These are phyloP conservation scores for Yponomeuta sedellus DNA, from an alignment of 2,888 invertebrate species.

Conservation along the genomic window DNA sequence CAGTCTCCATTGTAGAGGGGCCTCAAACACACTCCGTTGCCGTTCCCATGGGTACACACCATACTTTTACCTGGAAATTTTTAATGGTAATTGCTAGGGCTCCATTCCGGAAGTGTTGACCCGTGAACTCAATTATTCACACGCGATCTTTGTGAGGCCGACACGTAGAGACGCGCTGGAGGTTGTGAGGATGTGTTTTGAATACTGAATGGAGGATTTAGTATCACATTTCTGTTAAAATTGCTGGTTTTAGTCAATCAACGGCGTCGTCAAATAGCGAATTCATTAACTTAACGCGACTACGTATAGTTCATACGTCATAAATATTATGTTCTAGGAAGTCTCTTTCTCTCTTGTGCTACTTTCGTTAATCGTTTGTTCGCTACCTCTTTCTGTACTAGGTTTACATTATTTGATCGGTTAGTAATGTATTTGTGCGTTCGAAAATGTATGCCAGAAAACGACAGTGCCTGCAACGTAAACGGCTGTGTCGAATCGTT, in stretches of 20 bases:
- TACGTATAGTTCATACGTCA: slow-evolving; percentile 25
- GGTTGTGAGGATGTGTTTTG: slow-evolving; percentile 20
- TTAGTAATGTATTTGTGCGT: neutral
- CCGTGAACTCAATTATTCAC: slow-evolving; percentile 27
- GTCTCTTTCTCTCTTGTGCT: slow-evolving; percentile 3
- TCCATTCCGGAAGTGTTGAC: slow-evolving; percentile 40
- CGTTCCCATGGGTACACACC: slow-evolving; percentile 48
- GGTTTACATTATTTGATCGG: neutral
- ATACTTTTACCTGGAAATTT: slow-evolving; percentile 44
- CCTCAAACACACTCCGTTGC: slow-evolving; percentile 32
- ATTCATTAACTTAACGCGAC: slow-evolving; percentile 38
- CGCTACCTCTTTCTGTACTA: neutral
- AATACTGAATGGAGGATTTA: slow-evolving; percentile 34
- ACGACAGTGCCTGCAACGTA: neutral
- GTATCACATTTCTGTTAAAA: slow-evolving; percentile 48
- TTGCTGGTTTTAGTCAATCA: slow-evolving; percentile 39
- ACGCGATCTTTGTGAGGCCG: slow-evolving; percentile 26
- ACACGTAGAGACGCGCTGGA: slow-evolving; percentile 19
- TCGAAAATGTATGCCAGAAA: neutral
- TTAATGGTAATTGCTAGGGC: slow-evolving; percentile 54
- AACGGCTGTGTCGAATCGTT: neutral
- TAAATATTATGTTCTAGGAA: neutral
- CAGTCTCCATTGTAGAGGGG: slow-evolving; percentile 87
- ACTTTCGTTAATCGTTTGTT: neutral
- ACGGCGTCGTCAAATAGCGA: slow-evolving; percentile 48